These are phyloP conservation scores for Anhinga anhinga DNA, from an alignment of 2,113 vertebrate species.

Conservation along the genomic window DNA sequence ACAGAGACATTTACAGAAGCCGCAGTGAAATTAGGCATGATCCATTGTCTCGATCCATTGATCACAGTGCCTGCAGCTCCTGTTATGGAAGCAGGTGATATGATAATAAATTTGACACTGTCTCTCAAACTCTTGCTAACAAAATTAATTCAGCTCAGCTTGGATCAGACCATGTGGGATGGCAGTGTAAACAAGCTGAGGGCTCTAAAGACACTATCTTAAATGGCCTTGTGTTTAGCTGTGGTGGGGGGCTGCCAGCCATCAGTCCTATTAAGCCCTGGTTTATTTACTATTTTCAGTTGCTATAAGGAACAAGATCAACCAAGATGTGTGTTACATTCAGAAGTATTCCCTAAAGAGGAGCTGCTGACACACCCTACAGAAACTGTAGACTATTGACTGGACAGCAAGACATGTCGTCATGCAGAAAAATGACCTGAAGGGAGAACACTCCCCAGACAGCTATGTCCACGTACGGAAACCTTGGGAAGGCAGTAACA, in stretches of 20 bases:
- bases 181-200: background rate
- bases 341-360: background rate
- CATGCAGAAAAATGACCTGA: background rate
- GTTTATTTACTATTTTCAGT: background rate
- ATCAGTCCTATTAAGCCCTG: background rate
- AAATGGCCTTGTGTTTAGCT: background rate
- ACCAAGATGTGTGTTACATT: background rate
- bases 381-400: background rate
- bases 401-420: background rate
- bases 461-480: background rate
- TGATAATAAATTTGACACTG: constrained; percentile 29
- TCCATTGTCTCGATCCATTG: background rate
- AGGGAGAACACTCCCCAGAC: background rate
- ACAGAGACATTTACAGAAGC: background rate
- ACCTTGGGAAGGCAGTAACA: background rate
- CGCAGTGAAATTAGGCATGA: background rate
- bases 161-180: background rate
- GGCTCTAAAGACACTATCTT: background rate
- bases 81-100: background rate
- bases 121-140: constrained; percentile 11
- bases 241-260: background rate
- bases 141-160: constrained; percentile 25
- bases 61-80: background rate
- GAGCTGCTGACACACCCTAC: background rate
- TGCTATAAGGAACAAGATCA: background rate